Base-by-base conservation (phyloP, 2,888 invertebrate species). In the Laothoe populi region DNA sequence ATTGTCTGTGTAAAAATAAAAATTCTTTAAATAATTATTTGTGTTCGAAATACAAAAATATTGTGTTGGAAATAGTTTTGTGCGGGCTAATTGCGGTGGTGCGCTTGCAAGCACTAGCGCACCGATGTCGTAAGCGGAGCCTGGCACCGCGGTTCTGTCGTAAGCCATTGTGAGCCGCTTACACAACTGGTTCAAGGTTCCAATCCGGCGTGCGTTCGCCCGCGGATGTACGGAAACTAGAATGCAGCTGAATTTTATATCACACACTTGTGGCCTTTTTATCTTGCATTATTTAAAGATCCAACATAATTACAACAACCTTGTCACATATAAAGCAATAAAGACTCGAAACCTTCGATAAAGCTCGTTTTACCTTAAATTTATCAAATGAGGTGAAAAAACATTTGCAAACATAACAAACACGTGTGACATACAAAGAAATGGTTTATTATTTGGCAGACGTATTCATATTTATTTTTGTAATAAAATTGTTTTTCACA, bases 161-260 rank as follows among this genome's bases (percentile, higher is more conserved):
- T 87, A 92, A 92, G 84, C 87, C 82, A 91, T 90, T 90, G 90
- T 90, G 80, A 81, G 76, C 64, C 75, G 82, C 86, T 92, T 91
- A 89, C 91, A 85, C 92, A 92, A 92, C 77, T 92, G 90, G 91
- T 90, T 91, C 92, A 92, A 92, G 92, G 92, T 90, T 90, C 82
- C 78, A 73, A 77, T 82, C 83, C 81, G 75, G 80, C 84, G 85
- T 88, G 86, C 92, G 85, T 86, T 91, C 88, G 90, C 87, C 88
- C 75, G 79, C 89, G 90, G 91, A 91, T 90, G 86, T 89, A 76
- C 88, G 90, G 88, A 89, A 88, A 90, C 85, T 84, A 83, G 74
- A 78, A 68, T 80, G 73, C 73, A 66, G 64, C 64, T 64, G 59
- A 64, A 69, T 68, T 65, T 64, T 68, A 26, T 57, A 57, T 23